Conservation (phyloP, 2,797 vertebrate genomes). For the Halcyon leucocephala region DNA sequence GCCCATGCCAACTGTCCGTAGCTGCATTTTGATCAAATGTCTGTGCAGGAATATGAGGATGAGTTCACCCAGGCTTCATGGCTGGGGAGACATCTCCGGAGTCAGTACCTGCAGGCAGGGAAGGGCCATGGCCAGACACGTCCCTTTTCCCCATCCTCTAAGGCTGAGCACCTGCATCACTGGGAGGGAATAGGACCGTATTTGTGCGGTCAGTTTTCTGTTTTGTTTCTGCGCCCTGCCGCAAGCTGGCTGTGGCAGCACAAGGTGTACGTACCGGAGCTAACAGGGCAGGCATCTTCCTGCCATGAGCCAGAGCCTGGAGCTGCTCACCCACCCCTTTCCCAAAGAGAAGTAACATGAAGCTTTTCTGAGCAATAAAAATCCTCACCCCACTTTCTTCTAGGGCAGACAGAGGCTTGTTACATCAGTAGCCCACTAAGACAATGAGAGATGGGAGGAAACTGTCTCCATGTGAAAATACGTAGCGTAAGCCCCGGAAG, state of each 20-base stretch:
- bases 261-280: neutral
- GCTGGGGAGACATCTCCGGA: neutral
- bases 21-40: neutral
- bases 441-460: neutral
- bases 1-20: neutral
- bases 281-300: neutral
- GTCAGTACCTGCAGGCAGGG: neutral
- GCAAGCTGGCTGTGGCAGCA: neutral
- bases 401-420: neutral
- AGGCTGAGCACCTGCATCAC: neutral
- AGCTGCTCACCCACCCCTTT: neutral
- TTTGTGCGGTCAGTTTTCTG: neutral
- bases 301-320: neutral
- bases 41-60: neutral
- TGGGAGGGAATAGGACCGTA: neutral
- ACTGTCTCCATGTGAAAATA: rapidly evolving
- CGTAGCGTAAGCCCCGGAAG: rapidly evolving
- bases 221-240: neutral
- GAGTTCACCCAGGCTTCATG: neutral
- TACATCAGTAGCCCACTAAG: neutral
- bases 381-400: neutral
- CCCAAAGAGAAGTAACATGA: neutral
- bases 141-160: neutral
- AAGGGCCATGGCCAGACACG: neutral
- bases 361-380: neutral